A percentile compares a stretch with the other conserved stretches of the same genome.
Conservation (phyloP, 2,797 vertebrate species). For the Trachurus trachurus region DNA sequence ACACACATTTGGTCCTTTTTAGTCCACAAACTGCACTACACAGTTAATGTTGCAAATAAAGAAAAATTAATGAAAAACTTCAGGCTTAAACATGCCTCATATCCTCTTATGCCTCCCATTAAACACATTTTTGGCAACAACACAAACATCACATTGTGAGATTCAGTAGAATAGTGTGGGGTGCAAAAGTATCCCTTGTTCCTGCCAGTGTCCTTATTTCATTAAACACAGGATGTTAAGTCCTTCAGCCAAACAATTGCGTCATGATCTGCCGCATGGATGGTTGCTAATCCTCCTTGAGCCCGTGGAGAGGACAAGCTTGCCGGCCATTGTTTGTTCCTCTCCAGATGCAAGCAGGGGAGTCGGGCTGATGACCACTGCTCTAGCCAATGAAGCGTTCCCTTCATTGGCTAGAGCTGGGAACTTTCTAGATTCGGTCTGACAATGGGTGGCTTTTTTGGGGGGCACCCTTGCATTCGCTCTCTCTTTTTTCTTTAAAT, state of each 20-base stretch:
- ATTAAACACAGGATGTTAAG: constrained; percentile 21
- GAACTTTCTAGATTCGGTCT: constrained; percentile 7
- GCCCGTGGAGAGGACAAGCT: constrained; percentile 42
- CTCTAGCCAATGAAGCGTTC: constrained; percentile 13
- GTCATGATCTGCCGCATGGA: constrained; percentile 36
- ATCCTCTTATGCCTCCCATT: not conserved
- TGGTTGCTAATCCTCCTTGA: constrained; percentile 55
- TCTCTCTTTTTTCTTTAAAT: constrained; percentile 28
- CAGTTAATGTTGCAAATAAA: not conserved
- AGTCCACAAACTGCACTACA: not conserved
- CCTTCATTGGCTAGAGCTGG: constrained; percentile 6
- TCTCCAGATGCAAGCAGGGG: constrained; percentile 30
- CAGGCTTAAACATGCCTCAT: not conserved
- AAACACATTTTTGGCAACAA: not conserved
- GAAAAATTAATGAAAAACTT: not conserved
- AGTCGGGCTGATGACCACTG: constrained; percentile 10
- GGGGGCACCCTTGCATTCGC: not conserved
- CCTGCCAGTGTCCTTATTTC: constrained; percentile 18
- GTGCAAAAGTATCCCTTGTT: not conserved
- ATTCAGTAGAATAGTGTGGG: not conserved
- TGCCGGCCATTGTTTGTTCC: constrained; percentile 51
- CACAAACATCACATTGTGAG: not conserved
- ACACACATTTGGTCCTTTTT: not conserved
- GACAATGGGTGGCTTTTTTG: constrained; percentile 2
- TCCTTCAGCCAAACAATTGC: constrained; percentile 40